Conservation (phyloP, 2,888 invertebrate species). For the Melieria crassipennis region DNA sequence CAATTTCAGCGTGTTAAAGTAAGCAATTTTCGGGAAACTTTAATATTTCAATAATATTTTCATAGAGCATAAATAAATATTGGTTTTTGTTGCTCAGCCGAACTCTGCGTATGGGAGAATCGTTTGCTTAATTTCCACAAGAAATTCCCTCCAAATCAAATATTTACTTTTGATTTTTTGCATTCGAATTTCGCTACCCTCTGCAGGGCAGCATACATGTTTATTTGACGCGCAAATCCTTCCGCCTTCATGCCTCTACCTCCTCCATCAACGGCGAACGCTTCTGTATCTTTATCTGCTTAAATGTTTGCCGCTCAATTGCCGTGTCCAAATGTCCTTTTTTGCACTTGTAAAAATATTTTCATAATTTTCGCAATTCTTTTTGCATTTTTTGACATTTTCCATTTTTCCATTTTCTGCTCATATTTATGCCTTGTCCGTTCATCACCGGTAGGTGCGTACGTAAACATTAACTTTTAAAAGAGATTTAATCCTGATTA, state of each 20-base stretch:
- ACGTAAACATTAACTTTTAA: slow-evolving; percentile 65
- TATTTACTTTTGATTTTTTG: slow-evolving; percentile 40
- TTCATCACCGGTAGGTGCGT: slow-evolving; percentile 56
- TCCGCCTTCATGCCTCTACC: slow-evolving; percentile 20
- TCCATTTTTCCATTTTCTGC: slow-evolving; percentile 32
- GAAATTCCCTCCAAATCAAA: slow-evolving; percentile 34
- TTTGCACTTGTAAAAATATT: slow-evolving; percentile 64
- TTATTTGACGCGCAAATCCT: slow-evolving; percentile 58
- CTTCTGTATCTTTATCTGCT: not conserved
- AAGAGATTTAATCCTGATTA: slow-evolving; percentile 65
- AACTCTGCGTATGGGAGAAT: not conserved
- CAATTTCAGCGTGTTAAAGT: no score
- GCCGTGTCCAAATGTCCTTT: slow-evolving; percentile 16
- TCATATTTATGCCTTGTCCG: slow-evolving; percentile 15
- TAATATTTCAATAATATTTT: not conserved
- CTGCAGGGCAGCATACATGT: slow-evolving; percentile 32
- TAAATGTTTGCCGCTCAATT: slow-evolving; percentile 2
- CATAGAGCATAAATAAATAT: slow-evolving; percentile 31
- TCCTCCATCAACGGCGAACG: slow-evolving; percentile 10
- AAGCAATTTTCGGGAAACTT: no score
- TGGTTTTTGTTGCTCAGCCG: slow-evolving; percentile 23
- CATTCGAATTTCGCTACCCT: not conserved
- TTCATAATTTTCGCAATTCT: slow-evolving; percentile 59
- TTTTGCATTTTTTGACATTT: slow-evolving; percentile 38
- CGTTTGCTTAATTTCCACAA: slow-evolving; percentile 12